Evolutionary conservation across 2,888 invertebrate species (phyloP), one percentile per base, ranked within the genome.

Genomic region (Petrophora chlorosata): DNA sequence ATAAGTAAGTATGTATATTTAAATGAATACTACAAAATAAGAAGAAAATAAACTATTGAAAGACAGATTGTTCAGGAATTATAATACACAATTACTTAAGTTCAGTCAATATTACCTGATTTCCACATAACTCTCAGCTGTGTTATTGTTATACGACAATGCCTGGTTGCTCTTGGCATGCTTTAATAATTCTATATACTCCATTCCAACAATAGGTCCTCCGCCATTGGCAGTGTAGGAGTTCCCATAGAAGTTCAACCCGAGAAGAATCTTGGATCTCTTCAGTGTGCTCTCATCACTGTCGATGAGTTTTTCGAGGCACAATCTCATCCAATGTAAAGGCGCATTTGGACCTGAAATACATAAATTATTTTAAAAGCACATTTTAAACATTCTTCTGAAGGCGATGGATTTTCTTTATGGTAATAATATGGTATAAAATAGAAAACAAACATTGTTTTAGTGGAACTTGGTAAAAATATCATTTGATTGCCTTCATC

Each of bases 171-270:
- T 94, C 75, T 96, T 96, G 0, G 93, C 92, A 62, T 93, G 92
- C 61, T 94, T 93, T 30, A 98, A 78, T 33, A 95, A 85, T 54
- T 95, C 94, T 38, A 98, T 87, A 73, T 94, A 98, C 71, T 96
- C 94, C 3, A 92, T 91, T 1, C 94, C 96, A 7, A 97, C 87
- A 48, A 98, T 95, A 0, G 98, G 93, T 0, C 95, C 95, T 3
- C 97, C 97, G 2, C 96, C 96, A 62, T 94, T 93, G 0, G 94
- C 92, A 0, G 94, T 95, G 66, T 95, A 98, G 59, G 96, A 95
- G 75, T 97, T 95, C 1, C 98, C 98, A 82, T 98, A 99, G 85
- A 98, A 97, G 79, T 98, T 99, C 3, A 98, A 78, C 0, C 98
- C 98, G 58, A 97, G 85, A 8, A 98, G 89, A 52, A 98, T 95